Evolutionary conservation across 2,888 invertebrate species (phyloP).

Genomic region (Drosophila prostipennis): DNA sequence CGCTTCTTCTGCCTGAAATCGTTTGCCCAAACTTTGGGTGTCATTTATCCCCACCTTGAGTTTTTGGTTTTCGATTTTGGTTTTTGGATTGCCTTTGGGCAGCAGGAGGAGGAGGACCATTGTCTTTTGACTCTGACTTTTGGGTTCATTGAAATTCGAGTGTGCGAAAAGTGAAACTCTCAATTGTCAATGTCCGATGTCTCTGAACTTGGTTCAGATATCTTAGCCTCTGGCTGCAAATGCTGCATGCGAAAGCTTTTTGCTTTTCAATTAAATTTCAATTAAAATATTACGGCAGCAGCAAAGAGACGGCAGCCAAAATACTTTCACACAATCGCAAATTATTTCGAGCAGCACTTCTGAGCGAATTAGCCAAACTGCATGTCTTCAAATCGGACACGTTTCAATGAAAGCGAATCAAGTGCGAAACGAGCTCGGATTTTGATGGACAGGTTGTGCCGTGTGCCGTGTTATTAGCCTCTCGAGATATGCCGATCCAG

Average conservation of each 20-base stretch:
- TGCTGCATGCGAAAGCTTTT: conserved; percentile 61
- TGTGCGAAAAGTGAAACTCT: conserved; percentile 73
- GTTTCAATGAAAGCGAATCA: conserved; percentile 74
- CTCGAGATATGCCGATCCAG: conserved; percentile 17
- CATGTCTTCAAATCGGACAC: conserved; percentile 67
- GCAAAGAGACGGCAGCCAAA: conserved; percentile 49
- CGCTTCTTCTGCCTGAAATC: conserved; percentile 68
- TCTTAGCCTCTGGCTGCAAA: conserved; percentile 43
- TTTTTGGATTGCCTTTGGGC: conserved; percentile 36
- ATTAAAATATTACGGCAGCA: conserved; percentile 65
- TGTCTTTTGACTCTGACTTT: conserved; percentile 45
- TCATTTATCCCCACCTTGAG: conserved; percentile 47
- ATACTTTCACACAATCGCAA: conserved; percentile 73
- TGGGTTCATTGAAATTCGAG: conserved; percentile 72
- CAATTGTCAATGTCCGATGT: conserved; percentile 41
- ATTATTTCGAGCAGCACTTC: conserved; percentile 78
- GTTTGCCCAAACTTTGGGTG: conserved; percentile 60
- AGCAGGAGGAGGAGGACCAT: conserved; percentile 32
- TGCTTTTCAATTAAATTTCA: conserved; percentile 77
- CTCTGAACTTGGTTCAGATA: conserved; percentile 62
- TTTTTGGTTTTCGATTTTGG: conserved; percentile 9
- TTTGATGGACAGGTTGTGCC: conserved; percentile 30
- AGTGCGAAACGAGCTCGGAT: conserved; percentile 65
- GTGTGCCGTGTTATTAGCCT: conserved; percentile 29
- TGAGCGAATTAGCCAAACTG: conserved; percentile 73